Percentiles rank a stretch among this genome's conserved stretches.
These are phyloP conservation scores for Bombus superbus DNA, from an alignment of 1,140 invertebrate genomes.

Conservation along the genomic window DNA sequence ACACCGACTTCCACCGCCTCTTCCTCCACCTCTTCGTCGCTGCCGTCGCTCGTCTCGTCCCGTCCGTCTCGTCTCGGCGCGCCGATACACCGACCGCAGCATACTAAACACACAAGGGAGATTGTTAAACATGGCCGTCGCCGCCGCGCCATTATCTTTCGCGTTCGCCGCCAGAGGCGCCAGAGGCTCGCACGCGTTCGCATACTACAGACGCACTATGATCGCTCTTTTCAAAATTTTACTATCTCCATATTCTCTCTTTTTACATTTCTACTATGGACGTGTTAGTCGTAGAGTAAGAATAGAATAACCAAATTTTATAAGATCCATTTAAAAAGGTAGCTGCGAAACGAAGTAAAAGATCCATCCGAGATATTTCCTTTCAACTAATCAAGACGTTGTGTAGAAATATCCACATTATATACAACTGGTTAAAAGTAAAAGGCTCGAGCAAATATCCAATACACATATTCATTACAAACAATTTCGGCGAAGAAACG, in stretches of 20 bases:
- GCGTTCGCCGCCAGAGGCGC: conserved; percentile 60
- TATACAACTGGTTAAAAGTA: background rate
- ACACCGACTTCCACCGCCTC: conserved; percentile 51
- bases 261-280: background rate
- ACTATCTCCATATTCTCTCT: background rate
- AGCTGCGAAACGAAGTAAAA: too few species aligned
- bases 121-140: conserved; percentile 73
- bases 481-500: background rate
- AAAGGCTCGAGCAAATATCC: too few species aligned
- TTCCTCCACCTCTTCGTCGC: conserved; percentile 34
- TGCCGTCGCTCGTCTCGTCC: conserved; percentile 49
- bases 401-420: background rate
- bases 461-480: background rate
- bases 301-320: too few species aligned
- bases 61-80: conserved; percentile 59
- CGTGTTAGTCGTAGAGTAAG: background rate
- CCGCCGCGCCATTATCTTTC: conserved; percentile 38
- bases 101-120: conserved; percentile 74
- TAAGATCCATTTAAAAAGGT: too few species aligned
- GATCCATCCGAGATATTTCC: too few species aligned
- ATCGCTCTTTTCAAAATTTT: background rate
- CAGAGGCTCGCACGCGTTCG: background rate
- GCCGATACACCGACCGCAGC: conserved; percentile 72
- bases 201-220: too few species aligned
- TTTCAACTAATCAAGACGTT: too few species aligned